phyloP scores from a whole-genome alignment of 2,797 vertebrate species.

The Eulemur mongoz region DNA sequence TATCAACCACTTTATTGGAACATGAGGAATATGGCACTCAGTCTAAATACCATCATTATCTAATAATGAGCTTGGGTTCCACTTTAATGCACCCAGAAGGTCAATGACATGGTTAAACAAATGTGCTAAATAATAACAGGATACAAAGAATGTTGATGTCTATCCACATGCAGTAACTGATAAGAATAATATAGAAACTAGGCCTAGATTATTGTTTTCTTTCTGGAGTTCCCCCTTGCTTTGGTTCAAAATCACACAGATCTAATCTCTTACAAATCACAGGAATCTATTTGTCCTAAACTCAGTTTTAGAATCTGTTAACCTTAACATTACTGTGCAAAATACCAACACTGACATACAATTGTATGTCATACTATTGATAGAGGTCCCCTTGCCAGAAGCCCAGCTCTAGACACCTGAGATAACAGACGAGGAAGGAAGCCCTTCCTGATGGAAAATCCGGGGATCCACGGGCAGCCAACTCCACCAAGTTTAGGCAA shows the following conservation, averaged over 20 bases:
- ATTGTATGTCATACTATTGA: neutral
- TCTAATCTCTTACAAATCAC: neutral
- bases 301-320: neutral
- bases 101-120: neutral
- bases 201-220: neutral
- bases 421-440: neutral
- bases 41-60: conserved; percentile 26
- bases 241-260: neutral
- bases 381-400: neutral
- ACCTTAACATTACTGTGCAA: neutral
- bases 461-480: neutral
- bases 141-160: neutral
- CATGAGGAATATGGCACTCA: neutral
- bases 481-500: neutral
- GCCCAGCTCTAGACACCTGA: neutral
- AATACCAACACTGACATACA: neutral
- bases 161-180: neutral
- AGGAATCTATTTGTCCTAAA: neutral
- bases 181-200: neutral
- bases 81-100: conserved; percentile 9
- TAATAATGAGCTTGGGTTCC: conserved; percentile 15
- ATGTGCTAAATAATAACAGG: neutral
- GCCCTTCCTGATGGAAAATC: neutral
- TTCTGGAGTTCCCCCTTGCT: neutral
- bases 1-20: conserved; percentile 28